phyloP scores from a whole-genome alignment of 2,888 invertebrate species.

The Geophilus truncorum region DNA sequence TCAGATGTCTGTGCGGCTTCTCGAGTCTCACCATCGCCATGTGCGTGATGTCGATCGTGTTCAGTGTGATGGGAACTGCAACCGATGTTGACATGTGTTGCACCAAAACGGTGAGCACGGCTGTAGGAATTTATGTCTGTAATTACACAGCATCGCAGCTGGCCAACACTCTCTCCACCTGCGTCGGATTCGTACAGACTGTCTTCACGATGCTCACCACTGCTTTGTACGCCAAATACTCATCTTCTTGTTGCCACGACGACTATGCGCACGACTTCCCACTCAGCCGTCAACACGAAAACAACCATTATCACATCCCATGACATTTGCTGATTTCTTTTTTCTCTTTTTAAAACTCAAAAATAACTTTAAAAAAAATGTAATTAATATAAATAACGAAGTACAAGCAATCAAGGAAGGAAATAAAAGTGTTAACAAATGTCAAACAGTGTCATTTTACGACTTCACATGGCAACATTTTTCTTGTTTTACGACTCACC shows the following conservation, averaged over 20 bases:
- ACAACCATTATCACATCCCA: not conserved
- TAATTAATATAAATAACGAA: not conserved
- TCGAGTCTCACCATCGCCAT: not conserved
- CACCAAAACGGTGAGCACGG: not conserved
- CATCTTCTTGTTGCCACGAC: not conserved
- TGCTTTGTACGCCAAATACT: not conserved
- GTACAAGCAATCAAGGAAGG: not conserved
- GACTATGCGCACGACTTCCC: not conserved
- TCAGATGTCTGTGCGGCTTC: not conserved
- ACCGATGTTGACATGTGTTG: not conserved
- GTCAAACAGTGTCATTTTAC: not conserved
- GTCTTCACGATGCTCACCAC: not conserved
- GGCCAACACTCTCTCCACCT: constrained; percentile 14
- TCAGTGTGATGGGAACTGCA: constrained; percentile 18
- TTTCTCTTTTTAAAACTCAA: not conserved
- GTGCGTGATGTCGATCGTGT: not conserved
- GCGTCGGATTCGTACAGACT: not conserved
- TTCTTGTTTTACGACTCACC: constrained; percentile 45
- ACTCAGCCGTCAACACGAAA: not conserved
- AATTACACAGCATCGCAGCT: constrained; percentile 27
- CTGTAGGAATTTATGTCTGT: not conserved
- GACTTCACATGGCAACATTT: not conserved
- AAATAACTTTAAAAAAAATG: not conserved
- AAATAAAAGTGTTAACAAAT: not conserved
- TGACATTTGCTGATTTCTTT: not conserved